Evolutionary conservation across 2,113 vertebrate genomes (phyloP), one percentile per base, ranked within the genome.

Genomic region (Myotis davidii): DNA sequence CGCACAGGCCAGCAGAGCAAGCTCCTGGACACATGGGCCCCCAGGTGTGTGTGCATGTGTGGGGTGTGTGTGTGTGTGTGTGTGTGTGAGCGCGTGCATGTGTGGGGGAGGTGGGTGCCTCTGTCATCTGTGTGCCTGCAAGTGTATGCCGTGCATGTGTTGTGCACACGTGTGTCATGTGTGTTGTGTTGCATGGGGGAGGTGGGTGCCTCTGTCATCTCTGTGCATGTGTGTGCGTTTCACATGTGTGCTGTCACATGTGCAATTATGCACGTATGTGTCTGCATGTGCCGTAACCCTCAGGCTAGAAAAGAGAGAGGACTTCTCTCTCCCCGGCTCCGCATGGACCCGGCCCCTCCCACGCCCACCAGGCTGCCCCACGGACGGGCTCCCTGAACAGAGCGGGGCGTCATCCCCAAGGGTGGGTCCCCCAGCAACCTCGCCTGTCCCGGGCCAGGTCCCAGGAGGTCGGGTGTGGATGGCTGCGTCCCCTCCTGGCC

Each of bases 381-480:
- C 3, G 9, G 12, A 23, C 61, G 13, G 32, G 65, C 14, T 67
- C 37, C n/a, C 37, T 6, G 32, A 17, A 9, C 48, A 17, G 50
- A n/a, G 14, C 7, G 7, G n/a, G 37, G 14, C 1, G 0, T 2
- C 32, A 1, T 2, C 37, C 29, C 32, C 5, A 1, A 20, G 70
- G 42, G 42, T 42, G 42, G 42, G 77, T 11, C 39, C 21, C 69
- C 3, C 0, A 1, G 6, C 16, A 9, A 48, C 32, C 61, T 29
- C 20, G 0, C 10, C 0, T 25, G 34, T 16, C 70, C 34, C 2
- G 48, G 56, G 39, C 20, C 20, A 9, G 54, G 20, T 3, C 3
- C 34, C 78, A 21, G 1, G 48, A 6, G 2, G 8, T n/a, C 20
- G 6, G 9, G 4, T 42, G 0, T 1, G 5, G 29, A 16, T 5